Evolutionary conservation across 2,888 invertebrate genomes (phyloP), one percentile per base, ranked within the genome.

Genomic region (Listrodromus nycthemerus): DNA sequence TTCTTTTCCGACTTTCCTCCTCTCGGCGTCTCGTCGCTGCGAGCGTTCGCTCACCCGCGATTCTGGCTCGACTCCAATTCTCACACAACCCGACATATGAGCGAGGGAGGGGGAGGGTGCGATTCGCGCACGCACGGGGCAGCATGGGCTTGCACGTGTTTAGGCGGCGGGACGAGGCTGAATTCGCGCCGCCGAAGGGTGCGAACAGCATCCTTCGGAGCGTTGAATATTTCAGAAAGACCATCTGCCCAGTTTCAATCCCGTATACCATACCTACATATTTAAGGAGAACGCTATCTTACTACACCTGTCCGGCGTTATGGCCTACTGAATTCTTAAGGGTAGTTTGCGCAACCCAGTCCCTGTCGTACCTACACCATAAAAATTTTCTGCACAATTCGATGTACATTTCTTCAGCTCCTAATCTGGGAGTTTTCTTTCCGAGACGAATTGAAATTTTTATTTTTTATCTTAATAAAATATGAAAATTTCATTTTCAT

Each of bases 181-280:
- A 66, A 81, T 79, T 76, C 50, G 52, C 61, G 70, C 71, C 81
- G 13, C 24, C 52, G 50, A 30, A 73, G 82, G 83, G 83, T 80
- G 86, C 82, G 86, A 85, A 86, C 85, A 86, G 86, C 86, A 87
- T 90, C 90, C 85, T 89, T 87, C 85, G 81, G 61, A 45, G 77
- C 75, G 81, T 74, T 90, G 86, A 89, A 90, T 90, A 89, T 90
- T 90, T 90, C 55, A 90, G 86, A 82, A 78, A 86, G 85, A 87
- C 86, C 80, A 85, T 84, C 81, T 82, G 78, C 70, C 65, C 77
- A 73, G 58, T 30, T 30, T 27, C 75, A 45, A 65, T 52, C 27
- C 63, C 74, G 58, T 55, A 50, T 76, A 55, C 70, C 55, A 16
- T 69, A 77, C 41, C 52, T 79, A 81, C 66, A 84, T 83, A 70